Evolutionary conservation across 2,888 invertebrate genomes (phyloP).

Genomic region (Andrena bicolor): DNA sequence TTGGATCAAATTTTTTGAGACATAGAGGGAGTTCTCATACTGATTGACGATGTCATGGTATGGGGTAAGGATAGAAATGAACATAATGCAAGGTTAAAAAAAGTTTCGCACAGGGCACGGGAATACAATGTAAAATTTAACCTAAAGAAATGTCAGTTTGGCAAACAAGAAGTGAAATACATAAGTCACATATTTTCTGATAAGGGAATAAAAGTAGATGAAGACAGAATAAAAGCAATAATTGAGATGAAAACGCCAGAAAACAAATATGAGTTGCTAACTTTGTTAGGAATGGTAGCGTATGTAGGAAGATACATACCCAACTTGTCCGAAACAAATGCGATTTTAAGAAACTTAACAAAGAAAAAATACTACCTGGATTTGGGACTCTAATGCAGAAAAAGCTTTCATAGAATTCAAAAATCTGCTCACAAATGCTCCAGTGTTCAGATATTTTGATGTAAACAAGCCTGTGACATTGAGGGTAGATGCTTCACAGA

Average conservation of each 20-base stretch:
- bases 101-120: neutral
- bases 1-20: neutral
- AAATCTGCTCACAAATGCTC: neutral
- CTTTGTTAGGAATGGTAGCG: neutral
- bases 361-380: neutral
- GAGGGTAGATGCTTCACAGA: neutral
- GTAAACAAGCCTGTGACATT: neutral
- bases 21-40: neutral
- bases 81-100: neutral
- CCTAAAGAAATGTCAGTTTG: neutral
- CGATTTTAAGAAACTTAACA: neutral
- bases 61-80: neutral
- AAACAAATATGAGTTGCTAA: neutral
- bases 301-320: neutral
- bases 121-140: neutral
- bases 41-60: neutral
- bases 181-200: conserved; percentile 1
- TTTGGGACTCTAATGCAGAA: neutral
- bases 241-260: neutral
- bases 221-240: neutral
- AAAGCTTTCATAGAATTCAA: neutral
- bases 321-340: neutral
- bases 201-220: neutral
- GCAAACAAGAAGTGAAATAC: neutral
- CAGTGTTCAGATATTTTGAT: neutral